Conservation (phyloP, 2,797 vertebrate genomes). For the Arremon aurantiirostris region DNA sequence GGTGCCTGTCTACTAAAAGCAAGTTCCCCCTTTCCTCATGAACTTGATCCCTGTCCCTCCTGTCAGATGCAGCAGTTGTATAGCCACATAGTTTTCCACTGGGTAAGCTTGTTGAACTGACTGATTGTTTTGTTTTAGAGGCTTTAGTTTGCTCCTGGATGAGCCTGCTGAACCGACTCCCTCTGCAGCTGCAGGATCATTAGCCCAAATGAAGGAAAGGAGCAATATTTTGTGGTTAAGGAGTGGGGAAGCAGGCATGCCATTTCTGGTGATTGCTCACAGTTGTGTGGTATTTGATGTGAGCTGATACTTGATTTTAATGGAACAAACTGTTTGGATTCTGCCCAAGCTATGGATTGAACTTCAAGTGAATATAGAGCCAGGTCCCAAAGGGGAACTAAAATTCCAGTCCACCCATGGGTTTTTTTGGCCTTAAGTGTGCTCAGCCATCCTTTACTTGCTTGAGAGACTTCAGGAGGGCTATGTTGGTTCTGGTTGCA, state of each 20-base stretch:
- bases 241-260: background rate
- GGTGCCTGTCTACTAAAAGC: background rate
- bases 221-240: background rate
- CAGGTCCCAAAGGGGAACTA: background rate
- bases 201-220: background rate
- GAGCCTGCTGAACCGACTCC: background rate
- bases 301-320: background rate
- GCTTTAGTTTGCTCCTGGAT: background rate
- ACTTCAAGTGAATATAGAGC: background rate
- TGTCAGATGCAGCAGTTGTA: background rate
- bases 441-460: background rate
- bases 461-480: background rate
- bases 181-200: background rate
- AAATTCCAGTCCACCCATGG: background rate
- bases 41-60: background rate
- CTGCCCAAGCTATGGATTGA: background rate
- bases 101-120: background rate
- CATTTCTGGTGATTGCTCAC: background rate
- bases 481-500: background rate
- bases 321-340: background rate
- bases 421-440: background rate
- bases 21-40: background rate
- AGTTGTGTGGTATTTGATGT: background rate
- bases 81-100: background rate
- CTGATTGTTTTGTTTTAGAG: background rate